Conservation (phyloP, 2,113 vertebrate genomes). For the Ceuthmochares aereus region DNA sequence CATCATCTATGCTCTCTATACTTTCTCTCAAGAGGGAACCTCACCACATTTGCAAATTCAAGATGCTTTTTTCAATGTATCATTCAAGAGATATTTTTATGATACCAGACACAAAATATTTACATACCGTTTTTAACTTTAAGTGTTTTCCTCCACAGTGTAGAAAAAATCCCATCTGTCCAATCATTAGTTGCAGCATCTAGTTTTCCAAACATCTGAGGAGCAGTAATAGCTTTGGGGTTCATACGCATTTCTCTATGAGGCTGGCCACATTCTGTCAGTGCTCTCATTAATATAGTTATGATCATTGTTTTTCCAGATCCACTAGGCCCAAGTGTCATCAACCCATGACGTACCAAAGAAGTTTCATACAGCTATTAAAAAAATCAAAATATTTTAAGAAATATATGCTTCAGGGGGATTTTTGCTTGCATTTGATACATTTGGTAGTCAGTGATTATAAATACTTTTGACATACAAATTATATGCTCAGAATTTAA, state of each 20-base stretch:
- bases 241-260: constrained; percentile 83
- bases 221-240: constrained; percentile 82
- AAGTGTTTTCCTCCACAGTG: constrained; percentile 82
- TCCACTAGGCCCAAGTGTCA: constrained; percentile 83
- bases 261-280: constrained; percentile 77
- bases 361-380: constrained; percentile 80
- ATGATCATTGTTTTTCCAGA: constrained; percentile 80
- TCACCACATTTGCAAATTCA: neutral
- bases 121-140: constrained; percentile 79
- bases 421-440: neutral
- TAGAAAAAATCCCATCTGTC: constrained; percentile 85
- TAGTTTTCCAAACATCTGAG: constrained; percentile 82
- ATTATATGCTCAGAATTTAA: neutral
- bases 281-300: constrained; percentile 75
- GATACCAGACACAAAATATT: neutral
- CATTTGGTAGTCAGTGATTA: neutral
- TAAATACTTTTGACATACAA: neutral
- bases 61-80: neutral
- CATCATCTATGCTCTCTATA: neutral
- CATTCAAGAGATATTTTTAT: neutral
- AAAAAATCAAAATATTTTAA: neutral
- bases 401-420: neutral
- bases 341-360: constrained; percentile 81
- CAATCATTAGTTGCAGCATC: constrained; percentile 85
- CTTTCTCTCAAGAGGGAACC: neutral